Percentiles rank a stretch among this genome's conserved stretches.
phyloP scores from a whole-genome alignment of 2,113 vertebrate genomes.

The Heterocephalus glaber region DNA sequence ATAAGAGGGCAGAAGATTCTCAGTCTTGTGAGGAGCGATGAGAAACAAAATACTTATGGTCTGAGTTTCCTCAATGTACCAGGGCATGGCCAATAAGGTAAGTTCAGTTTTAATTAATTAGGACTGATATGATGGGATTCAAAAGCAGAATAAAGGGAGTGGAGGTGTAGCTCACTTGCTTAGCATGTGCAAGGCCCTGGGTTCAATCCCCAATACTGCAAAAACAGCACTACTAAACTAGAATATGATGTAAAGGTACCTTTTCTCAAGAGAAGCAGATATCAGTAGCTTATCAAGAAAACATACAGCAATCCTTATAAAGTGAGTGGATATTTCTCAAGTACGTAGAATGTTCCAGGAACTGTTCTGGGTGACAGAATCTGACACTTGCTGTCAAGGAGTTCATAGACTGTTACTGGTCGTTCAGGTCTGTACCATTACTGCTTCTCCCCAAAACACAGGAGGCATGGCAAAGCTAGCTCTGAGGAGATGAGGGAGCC shows the following conservation, averaged over 20 bases:
- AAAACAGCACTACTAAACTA: not conserved
- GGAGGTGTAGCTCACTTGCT: not conserved
- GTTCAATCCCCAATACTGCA: not conserved
- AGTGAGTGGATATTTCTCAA: not conserved
- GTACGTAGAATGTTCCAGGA: not conserved
- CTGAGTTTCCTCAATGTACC: not conserved
- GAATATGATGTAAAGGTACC: not conserved
- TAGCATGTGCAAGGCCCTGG: not conserved
- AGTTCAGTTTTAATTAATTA: not conserved
- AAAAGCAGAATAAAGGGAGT: not conserved
- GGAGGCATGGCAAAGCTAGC: not conserved
- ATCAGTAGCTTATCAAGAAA: not conserved
- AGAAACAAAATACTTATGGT: not conserved
- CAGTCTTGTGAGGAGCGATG: not conserved
- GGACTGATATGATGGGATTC: not conserved
- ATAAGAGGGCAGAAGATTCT: not conserved
- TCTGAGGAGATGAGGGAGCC: not conserved
- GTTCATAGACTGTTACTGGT: no score
- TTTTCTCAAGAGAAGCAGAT: slow-evolving; percentile 4
- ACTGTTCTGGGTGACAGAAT: not conserved
- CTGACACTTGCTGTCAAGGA: not conserved
- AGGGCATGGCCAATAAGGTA: not conserved
- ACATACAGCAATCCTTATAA: not conserved
- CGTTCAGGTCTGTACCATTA: not conserved
- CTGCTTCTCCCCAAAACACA: not conserved